These are phyloP conservation scores for Irena cyanogastra DNA, from an alignment of 2,113 vertebrate genomes.

Conservation along the genomic window DNA sequence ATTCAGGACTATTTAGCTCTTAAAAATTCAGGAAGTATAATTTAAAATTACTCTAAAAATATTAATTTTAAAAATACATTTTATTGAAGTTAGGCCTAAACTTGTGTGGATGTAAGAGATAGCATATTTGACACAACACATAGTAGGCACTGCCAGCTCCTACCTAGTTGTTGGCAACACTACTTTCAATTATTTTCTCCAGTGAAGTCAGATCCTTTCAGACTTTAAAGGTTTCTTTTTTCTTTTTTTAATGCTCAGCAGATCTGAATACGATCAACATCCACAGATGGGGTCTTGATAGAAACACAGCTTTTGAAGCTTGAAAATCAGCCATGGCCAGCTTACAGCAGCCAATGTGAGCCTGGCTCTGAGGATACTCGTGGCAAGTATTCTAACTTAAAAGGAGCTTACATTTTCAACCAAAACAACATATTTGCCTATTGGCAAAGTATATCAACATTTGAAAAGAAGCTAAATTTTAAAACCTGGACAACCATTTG, in stretches of 20 bases:
- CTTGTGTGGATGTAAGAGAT: background rate
- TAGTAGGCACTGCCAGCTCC: background rate
- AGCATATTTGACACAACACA: fast-evolving
- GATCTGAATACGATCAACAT: background rate
- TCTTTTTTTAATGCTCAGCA: background rate
- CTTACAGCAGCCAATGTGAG: background rate
- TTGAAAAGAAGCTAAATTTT: background rate
- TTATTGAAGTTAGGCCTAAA: background rate
- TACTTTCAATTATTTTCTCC: background rate
- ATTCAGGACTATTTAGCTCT: background rate
- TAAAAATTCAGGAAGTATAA: background rate
- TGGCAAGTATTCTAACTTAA: background rate
- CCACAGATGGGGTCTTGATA: background rate
- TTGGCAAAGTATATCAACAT: background rate
- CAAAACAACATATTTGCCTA: background rate
- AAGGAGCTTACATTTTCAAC: background rate
- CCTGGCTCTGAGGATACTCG: background rate
- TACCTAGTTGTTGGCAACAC: background rate
- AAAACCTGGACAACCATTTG: background rate
- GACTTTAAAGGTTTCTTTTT: background rate
- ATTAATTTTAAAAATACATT: background rate
- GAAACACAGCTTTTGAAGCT: slow-evolving; percentile 19
- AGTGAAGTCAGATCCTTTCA: background rate
- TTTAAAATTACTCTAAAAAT: background rate
- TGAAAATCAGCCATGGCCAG: background rate